Base-by-base conservation (phyloP, 2,888 invertebrate genomes). In the Anaspis maculata region DNA sequence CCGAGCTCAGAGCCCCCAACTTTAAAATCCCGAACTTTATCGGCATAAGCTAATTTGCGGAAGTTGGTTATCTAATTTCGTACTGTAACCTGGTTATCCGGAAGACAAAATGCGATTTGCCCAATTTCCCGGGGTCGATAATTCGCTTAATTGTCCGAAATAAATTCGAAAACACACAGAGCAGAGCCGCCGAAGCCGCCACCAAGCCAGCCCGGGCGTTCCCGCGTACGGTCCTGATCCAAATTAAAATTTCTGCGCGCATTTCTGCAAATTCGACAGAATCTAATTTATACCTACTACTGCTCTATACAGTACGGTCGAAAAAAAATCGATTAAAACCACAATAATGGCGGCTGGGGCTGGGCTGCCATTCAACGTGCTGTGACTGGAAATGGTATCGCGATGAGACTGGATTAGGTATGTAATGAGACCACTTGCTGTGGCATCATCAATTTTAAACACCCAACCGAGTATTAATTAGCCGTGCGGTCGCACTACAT, bases 241-340 rank as follows among this genome's bases (percentile, higher is more conserved):
- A 22, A 30, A 35, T 35, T 35, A 28, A 37, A 37, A 45, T 43
- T 37, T 41, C 14, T 13, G 3, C 11, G 25, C 29, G 33, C n/a
- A n/a, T n/a, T n/a, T n/a, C n/a, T n/a, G n/a, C n/a, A n/a, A n/a
- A 30, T 34, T 39, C 23, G 21, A 36, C 35, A 28, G 28, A 44
- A 46, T 45, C 32, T 35, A 46, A 45, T 44, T 44, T 37, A n/a
- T n/a, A n/a, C n/a, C n/a, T n/a, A n/a, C n/a, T n/a, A n/a, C n/a
- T n/a, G n/a, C n/a, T n/a, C n/a, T n/a, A n/a, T n/a, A n/a, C n/a
- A n/a, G n/a, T n/a, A 14, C 24, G 25, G 42, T 40, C 28, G 21
- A 35, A n/a, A 41, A 44, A 43, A 42, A 39, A 44, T 40, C 35
- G 41, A 30, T 13, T 25, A 26, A 22, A 24, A 30, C 26, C 34